Evolutionary conservation across 2,888 invertebrate genomes (phyloP), one percentile per base, ranked within the genome.

Genomic region (Acrobeloides nanus): DNA sequence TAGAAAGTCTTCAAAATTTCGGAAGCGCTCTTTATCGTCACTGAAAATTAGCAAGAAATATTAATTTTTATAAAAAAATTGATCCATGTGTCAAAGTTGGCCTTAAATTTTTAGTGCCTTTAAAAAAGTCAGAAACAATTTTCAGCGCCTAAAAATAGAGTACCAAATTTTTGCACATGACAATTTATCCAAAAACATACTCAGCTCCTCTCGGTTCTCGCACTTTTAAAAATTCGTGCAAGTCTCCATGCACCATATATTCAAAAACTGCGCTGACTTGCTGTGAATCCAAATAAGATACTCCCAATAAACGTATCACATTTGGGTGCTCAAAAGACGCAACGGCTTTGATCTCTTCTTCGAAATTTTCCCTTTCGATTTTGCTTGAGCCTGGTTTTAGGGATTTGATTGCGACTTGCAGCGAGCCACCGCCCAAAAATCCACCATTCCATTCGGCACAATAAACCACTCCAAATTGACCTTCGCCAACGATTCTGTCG

Each of bases 291-390:
- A 62, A 39, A 44, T 56, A 60, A 26, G 48, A 31, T 8, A 90
- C 89, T 0, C 92, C 93, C 49, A 95, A 80, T 61, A 95, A 82
- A 75, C 89, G 89, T 34, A 93, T 88, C 66, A 97, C 89, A 75
- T 95, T 92, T 1, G 88, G 87, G 78, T 95, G 95, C 54, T 86
- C 84, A 51, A 95, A 78, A 75, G 92, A 89, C 0, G 89, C 87
- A 80, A 93, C 89, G 8, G 46, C 46, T 5, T 41, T 33, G 21
- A 60, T 44, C 26, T 63, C 62, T 15, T 60, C 63, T 23, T 49
- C 46, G 33, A 60, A 60, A 29, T 48, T 53, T 17, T 46, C 56
- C 10, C 39, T 31, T 23, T 62, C 62, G n/a, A 61, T 44, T 15
- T 46, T 43, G 25, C 38, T 43, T 26, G 52, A 43, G 38, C 49